phyloP scores from a whole-genome alignment of 2,888 invertebrate genomes.

The Boloria selene region DNA sequence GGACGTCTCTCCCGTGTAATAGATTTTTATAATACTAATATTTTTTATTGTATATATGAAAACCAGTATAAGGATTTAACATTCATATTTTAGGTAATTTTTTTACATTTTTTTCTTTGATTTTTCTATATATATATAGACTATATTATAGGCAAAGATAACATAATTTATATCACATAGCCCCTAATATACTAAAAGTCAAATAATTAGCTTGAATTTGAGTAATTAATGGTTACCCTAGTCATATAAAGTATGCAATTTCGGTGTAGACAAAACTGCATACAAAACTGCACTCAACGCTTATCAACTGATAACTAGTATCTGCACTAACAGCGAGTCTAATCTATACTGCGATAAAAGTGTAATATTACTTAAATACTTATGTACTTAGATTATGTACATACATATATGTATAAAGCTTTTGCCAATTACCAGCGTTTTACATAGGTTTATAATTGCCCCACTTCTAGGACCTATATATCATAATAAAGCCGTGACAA shows the following conservation, averaged over 20 bases:
- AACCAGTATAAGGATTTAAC: too few relatives aligned
- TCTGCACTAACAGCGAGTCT: slow-evolving; percentile 31
- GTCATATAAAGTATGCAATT: slow-evolving; percentile 43
- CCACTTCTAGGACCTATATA: too few relatives aligned
- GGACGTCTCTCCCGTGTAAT: too few relatives aligned
- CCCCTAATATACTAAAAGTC: not conserved
- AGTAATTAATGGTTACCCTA: slow-evolving; percentile 21
- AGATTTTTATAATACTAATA: too few relatives aligned
- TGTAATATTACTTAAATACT: slow-evolving; percentile 26
- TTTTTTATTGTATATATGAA: too few relatives aligned
- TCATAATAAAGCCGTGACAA: too few relatives aligned
- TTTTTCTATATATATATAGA: too few relatives aligned
- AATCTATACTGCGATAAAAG: slow-evolving; percentile 33
- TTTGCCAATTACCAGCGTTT: not conserved
- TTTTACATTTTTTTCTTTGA: too few relatives aligned
- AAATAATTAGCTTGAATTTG: not conserved
- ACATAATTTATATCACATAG: not conserved
- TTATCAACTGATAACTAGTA: slow-evolving; percentile 46
- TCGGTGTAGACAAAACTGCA: slow-evolving; percentile 48
- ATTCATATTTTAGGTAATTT: too few relatives aligned
- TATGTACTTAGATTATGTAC: slow-evolving; percentile 9
- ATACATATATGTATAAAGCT: not conserved
- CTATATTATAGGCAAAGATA: too few relatives aligned
- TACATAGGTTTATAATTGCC: not conserved
- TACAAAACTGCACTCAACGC: slow-evolving; percentile 45